Conservation (phyloP, 1,140 invertebrate species). For the Ceratosolen fusciceps region DNA sequence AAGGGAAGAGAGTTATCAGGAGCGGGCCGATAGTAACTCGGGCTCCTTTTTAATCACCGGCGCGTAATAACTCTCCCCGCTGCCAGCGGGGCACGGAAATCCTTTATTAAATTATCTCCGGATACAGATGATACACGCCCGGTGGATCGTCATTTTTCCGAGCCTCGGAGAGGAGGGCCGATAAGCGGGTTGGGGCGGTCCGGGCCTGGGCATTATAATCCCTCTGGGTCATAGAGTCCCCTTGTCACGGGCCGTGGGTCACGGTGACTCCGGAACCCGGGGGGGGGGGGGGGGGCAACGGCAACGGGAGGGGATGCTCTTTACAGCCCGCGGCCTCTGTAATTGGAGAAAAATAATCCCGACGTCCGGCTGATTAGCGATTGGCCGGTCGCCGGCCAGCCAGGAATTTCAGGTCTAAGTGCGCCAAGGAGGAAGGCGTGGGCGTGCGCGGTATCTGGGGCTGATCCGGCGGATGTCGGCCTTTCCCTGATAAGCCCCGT, state of each 20-base stretch:
- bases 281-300: no score
- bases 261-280: no score
- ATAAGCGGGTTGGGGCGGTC: no score
- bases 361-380: not conserved
- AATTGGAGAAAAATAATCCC: slow-evolving; percentile 8
- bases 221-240: no score
- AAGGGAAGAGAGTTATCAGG: not conserved
- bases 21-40: no score
- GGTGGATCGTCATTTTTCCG: not conserved
- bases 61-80: not conserved
- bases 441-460: slow-evolving; percentile 60
- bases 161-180: no score
- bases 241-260: no score
- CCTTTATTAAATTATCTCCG: slow-evolving; percentile 23
- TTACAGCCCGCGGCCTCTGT: not conserved
- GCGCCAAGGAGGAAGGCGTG: slow-evolving; percentile 62
- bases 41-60: not conserved
- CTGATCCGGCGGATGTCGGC: slow-evolving; percentile 68
- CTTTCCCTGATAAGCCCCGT: slow-evolving; percentile 59
- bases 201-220: no score
- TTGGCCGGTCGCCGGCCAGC: no score
- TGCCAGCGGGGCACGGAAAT: not conserved
- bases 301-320: no score
- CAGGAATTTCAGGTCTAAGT: slow-evolving; percentile 53
- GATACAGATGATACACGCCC: slow-evolving; percentile 4